A percentile compares a stretch with the other conserved stretches of the same genome.
These are phyloP conservation scores for Pogonus chalceus DNA, from an alignment of 1,140 invertebrate genomes.

Conservation along the genomic window DNA sequence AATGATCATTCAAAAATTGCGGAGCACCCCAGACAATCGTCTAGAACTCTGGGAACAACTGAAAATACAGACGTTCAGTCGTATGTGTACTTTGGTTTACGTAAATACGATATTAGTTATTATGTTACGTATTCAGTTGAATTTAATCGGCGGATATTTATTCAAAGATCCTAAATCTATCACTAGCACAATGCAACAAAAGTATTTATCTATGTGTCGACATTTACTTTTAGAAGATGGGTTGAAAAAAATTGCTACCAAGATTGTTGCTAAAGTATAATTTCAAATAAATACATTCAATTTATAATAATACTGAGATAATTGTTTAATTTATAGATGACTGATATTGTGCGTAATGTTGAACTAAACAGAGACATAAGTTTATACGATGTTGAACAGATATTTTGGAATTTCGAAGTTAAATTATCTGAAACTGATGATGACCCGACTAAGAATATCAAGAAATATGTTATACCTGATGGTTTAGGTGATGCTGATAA, in stretches of 20 bases:
- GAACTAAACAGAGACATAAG: conserved; percentile 66
- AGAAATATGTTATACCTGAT: conserved; percentile 49
- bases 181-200: conserved; percentile 51
- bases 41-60: conserved; percentile 73
- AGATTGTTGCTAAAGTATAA: conserved; percentile 57
- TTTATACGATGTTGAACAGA: conserved; percentile 67
- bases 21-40: conserved; percentile 62
- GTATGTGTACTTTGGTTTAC: conserved; percentile 66
- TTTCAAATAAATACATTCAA: not conserved
- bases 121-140: conserved; percentile 72
- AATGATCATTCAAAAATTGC: conserved; percentile 56
- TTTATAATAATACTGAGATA: too few species aligned
- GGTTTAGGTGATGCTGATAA: conserved; percentile 31
- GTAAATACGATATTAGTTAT: conserved; percentile 68
- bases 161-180: conserved; percentile 53
- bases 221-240: conserved; percentile 65
- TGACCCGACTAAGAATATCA: conserved; percentile 53
- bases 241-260: conserved; percentile 49
- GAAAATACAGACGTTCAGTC: conserved; percentile 60
- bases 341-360: conserved; percentile 51
- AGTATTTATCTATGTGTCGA: conserved; percentile 59
- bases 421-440: conserved; percentile 49
- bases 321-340: conserved; percentile 29
- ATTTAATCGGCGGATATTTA: conserved; percentile 77
- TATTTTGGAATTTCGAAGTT: conserved; percentile 67